Evolutionary conservation across 23 tunicate species (phyloP).

Genomic region (Styela clava): DNA sequence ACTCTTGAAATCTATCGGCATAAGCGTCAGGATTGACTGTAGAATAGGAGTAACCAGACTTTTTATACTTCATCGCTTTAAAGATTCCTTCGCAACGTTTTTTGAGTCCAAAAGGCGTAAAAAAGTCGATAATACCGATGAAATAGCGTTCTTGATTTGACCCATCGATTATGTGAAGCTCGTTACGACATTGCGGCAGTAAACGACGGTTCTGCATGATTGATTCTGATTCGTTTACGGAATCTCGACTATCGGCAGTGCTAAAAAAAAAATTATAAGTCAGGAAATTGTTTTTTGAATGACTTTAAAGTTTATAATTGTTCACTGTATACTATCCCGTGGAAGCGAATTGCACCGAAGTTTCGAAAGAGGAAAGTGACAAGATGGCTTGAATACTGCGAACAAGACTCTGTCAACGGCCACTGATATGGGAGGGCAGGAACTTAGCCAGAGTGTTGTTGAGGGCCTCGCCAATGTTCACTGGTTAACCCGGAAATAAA

Average conservation of each 20-base stretch:
- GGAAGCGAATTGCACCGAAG: too few species aligned
- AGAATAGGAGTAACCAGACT: slow-evolving; percentile 47
- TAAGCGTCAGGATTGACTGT: slow-evolving; percentile 76
- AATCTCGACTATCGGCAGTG: neutral
- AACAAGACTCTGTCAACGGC: too few species aligned
- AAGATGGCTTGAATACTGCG: too few species aligned
- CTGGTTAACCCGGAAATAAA: too few species aligned
- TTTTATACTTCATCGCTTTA: slow-evolving; percentile 67
- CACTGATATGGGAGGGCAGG: too few species aligned
- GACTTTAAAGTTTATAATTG: too few species aligned
- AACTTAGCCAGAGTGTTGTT: too few species aligned
- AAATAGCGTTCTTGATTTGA: slow-evolving; percentile 49
- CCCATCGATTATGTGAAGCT: slow-evolving; percentile 78
- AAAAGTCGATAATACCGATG: slow-evolving; percentile 85
- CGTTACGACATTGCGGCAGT: slow-evolving; percentile 74
- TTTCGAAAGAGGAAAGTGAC: too few species aligned
- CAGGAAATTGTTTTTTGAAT: too few species aligned
- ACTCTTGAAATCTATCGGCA: slow-evolving; percentile 56
- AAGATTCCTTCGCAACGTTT: slow-evolving; percentile 67
- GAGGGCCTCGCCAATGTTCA: too few species aligned
- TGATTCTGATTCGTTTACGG: slow-evolving; percentile 43
- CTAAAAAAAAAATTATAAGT: neutral
- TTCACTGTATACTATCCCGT: too few species aligned
- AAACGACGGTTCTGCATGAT: slow-evolving; percentile 55
- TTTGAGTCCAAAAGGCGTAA: slow-evolving; percentile 61